These are phyloP conservation scores for Ctenoplectra terminalis DNA, from an alignment of 1,140 invertebrate genomes.

Conservation along the genomic window DNA sequence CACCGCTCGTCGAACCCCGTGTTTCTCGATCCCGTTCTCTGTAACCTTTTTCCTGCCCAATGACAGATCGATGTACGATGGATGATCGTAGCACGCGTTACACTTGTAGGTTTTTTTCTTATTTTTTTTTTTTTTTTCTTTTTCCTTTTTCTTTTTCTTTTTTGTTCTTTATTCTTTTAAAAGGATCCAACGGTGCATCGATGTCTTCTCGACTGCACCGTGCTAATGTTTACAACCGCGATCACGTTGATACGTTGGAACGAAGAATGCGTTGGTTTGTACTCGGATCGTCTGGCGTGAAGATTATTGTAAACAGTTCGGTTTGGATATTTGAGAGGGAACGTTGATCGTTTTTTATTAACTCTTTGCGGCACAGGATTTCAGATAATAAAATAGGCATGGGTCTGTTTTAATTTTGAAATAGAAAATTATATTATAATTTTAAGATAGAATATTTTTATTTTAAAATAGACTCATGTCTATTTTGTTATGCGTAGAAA, in stretches of 20 bases:
- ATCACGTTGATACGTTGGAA: background rate
- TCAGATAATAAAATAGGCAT: too few relatives aligned
- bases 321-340: background rate
- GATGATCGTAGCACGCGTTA: background rate
- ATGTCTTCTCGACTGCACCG: constrained; percentile 17
- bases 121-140: too few relatives aligned
- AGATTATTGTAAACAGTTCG: constrained; percentile 10
- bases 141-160: too few relatives aligned
- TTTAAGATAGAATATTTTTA: too few relatives aligned
- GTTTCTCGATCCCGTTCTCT: constrained; percentile 31
- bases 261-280: constrained; percentile 5
- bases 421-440: too few relatives aligned
- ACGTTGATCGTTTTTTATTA: constrained; percentile 1
- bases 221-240: constrained; percentile 31
- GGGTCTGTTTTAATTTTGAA: too few relatives aligned
- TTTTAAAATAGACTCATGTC: too few relatives aligned
- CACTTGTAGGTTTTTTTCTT: background rate
- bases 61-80: constrained; percentile 38
- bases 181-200: background rate
- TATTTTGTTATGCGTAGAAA: too few relatives aligned
- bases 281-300: background rate
- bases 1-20: constrained; percentile 17
- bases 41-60: background rate
- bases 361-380: too few relatives aligned
- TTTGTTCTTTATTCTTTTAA: too few relatives aligned